These are phyloP conservation scores for Teinopalpus imperialis DNA, from an alignment of 2,888 invertebrate species.

Conservation along the genomic window DNA sequence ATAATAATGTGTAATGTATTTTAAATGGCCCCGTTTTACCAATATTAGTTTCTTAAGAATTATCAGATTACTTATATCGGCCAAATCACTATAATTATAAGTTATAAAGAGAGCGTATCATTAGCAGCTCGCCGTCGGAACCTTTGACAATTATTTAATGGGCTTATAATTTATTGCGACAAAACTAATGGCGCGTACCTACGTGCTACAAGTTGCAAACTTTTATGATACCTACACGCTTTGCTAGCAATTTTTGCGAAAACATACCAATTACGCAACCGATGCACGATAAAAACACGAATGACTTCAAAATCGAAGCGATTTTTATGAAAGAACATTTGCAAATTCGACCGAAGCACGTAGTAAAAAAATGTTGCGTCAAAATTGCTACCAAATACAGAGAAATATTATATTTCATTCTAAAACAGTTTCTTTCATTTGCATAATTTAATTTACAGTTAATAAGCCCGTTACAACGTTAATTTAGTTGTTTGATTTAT, in stretches of 20 bases:
- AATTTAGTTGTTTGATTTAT: too few species aligned
- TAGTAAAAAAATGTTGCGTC: constrained; percentile 20
- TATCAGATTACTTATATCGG: too few species aligned
- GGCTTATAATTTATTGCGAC: constrained; percentile 9
- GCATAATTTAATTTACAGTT: constrained; percentile 26
- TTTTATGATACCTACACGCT: constrained; percentile 2
- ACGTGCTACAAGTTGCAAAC: constrained; percentile 18
- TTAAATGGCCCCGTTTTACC: too few species aligned
- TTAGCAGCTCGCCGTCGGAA: constrained; percentile 35
- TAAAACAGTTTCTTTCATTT: constrained; percentile 6
- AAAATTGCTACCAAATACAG: neutral
- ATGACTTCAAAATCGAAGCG: constrained; percentile 15
- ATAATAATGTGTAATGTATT: too few species aligned
- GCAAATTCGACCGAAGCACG: constrained; percentile 21
- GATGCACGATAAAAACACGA: constrained; percentile 24
- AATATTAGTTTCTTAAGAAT: too few species aligned
- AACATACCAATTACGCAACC: constrained; percentile 25
- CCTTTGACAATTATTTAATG: constrained; percentile 40
- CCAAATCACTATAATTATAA: too few species aligned
- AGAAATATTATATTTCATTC: neutral
- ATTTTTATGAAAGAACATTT: constrained; percentile 25
- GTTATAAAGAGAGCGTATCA: too few species aligned
- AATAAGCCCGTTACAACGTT: neutral
- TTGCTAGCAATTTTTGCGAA: constrained; percentile 23
- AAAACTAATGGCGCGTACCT: neutral